Conservation (phyloP, 2,888 invertebrate genomes). For the Leptarthrus brevirostris region DNA sequence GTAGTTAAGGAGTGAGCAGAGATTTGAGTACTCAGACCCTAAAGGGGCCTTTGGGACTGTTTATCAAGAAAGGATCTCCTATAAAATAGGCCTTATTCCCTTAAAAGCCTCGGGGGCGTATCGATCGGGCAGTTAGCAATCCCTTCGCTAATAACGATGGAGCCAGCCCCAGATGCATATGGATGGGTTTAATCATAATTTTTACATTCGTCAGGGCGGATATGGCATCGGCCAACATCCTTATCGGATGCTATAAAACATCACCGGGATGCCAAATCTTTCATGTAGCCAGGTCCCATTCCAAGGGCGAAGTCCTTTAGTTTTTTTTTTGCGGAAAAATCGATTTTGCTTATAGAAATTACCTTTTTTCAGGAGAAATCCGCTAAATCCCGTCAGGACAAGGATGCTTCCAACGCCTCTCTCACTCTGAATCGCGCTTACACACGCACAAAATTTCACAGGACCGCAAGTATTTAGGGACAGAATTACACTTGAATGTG, state of each 20-base stretch:
- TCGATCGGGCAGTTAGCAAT: slow-evolving; percentile 4
- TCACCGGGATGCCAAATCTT: background rate
- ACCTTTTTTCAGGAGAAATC: slow-evolving; percentile 46
- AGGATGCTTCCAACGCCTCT: slow-evolving; percentile 23
- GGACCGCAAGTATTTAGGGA: slow-evolving; percentile 20
- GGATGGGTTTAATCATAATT: slow-evolving; percentile 27
- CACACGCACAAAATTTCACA: slow-evolving; percentile 13
- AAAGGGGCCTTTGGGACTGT: slow-evolving; percentile 27
- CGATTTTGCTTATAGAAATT: slow-evolving; percentile 40
- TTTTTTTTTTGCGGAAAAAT: slow-evolving; percentile 3
- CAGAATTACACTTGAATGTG: no score
- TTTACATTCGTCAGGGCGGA: background rate
- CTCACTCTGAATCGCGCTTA: slow-evolving; percentile 4
- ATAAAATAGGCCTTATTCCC: slow-evolving; percentile 22
- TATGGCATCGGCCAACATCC: background rate
- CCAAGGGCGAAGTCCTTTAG: background rate
- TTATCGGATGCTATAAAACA: slow-evolving; percentile 25
- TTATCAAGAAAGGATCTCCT: slow-evolving; percentile 36
- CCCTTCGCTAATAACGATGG: slow-evolving; percentile 13
- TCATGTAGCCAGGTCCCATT: background rate
- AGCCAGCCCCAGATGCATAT: slow-evolving; percentile 23
- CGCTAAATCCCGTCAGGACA: slow-evolving; percentile 39
- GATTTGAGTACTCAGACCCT: slow-evolving; percentile 20
- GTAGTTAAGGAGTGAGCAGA: slow-evolving; percentile 23
- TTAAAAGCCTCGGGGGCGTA: slow-evolving; percentile 23